phyloP scores from a whole-genome alignment of 2,113 vertebrate genomes.

The Antechinus flavipes region DNA sequence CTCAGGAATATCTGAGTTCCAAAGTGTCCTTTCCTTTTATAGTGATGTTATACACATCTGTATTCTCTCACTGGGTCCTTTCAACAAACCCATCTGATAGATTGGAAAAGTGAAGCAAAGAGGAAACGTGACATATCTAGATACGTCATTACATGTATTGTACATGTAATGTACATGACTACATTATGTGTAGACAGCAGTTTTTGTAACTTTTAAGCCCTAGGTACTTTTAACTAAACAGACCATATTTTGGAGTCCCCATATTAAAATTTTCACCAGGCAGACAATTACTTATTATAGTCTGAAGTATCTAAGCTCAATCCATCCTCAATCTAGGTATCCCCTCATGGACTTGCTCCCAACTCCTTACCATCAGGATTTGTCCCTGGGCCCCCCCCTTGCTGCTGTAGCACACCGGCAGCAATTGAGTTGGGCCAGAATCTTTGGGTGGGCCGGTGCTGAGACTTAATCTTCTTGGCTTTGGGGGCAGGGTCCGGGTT shows the following conservation, averaged over 20 bases:
- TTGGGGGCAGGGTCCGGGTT: conserved; percentile 98
- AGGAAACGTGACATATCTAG: neutral
- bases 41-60: neutral
- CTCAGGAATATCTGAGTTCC: neutral
- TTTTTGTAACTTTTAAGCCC: neutral
- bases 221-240: neutral
- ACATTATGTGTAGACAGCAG: neutral
- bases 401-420: conserved; percentile 95
- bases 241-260: neutral
- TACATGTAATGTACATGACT: too few relatives aligned
- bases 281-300: neutral
- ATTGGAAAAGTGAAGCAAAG: neutral
- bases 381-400: conserved; percentile 89
- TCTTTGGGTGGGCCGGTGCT: conserved; percentile 97
- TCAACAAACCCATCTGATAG: neutral
- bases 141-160: too few relatives aligned
- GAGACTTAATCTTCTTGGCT: conserved; percentile 99
- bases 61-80: neutral
- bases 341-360: neutral
- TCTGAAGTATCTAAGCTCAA: neutral
- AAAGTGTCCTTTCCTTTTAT: neutral
- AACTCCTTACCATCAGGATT: conserved; percentile 91
- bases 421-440: conserved; percentile 99
- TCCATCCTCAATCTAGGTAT: neutral
- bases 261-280: neutral